Percentiles rank a stretch among this genome's conserved stretches.
Conservation (phyloP, 2,888 invertebrate species). For the Drosophila acutilabella region DNA sequence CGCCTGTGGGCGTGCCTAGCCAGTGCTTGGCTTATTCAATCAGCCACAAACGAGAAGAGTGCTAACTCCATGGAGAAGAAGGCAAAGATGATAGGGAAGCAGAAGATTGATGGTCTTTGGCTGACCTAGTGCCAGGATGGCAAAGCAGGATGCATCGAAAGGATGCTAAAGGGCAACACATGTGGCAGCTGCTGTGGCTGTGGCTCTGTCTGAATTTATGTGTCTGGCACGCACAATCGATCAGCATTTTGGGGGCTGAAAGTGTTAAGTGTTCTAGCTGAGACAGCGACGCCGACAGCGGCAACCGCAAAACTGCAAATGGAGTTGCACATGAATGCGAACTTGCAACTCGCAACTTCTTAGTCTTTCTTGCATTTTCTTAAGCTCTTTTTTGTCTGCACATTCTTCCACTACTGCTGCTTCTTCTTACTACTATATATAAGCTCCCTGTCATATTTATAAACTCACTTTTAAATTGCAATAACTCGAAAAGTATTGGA, state of each 20-base stretch:
- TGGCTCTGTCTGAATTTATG: conserved; percentile 33
- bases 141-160: conserved; percentile 28
- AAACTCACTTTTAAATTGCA: too few relatives aligned
- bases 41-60: conserved; percentile 12
- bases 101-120: conserved; percentile 41
- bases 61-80: background rate
- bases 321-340: conserved; percentile 37
- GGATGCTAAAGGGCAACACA: conserved; percentile 26
- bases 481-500: too few relatives aligned
- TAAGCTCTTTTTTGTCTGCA: background rate
- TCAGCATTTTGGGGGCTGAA: conserved; percentile 30
- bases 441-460: too few relatives aligned
- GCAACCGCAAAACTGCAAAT: conserved; percentile 60
- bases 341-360: conserved; percentile 29
- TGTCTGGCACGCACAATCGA: conserved; percentile 49
- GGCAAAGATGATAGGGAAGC: background rate
- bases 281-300: conserved; percentile 16
- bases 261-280: conserved; percentile 31
- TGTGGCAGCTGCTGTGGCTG: conserved; percentile 7
- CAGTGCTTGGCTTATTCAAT: conserved; percentile 38
- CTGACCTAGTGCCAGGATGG: conserved; percentile 48
- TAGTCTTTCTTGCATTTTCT: conserved; percentile 24
- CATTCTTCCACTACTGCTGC: conserved; percentile 10
- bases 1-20: conserved; percentile 27
- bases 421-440: conserved; percentile 13